Evolutionary conservation across 2,888 invertebrate genomes (phyloP).

Genomic region (Zhengitettix transpicula): DNA sequence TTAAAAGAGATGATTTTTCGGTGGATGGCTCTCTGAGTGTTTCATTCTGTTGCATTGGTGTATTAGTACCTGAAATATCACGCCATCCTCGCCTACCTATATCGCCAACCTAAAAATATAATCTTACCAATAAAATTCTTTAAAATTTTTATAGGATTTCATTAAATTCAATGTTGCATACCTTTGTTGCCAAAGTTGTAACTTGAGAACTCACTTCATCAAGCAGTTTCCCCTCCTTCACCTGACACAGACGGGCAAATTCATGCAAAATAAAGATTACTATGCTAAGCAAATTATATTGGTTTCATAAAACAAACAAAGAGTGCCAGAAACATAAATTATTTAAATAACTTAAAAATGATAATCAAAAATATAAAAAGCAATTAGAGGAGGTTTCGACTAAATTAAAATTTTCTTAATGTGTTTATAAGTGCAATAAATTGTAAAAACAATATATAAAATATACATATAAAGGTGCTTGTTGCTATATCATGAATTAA

Average conservation of each 20-base stretch:
- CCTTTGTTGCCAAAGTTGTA: constrained; percentile 45
- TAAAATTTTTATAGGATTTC: neutral
- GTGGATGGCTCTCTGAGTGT: constrained; percentile 21
- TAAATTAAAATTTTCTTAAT: too few relatives aligned
- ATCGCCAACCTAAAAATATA: constrained; percentile 38
- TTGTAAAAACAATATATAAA: too few relatives aligned
- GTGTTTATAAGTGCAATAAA: too few relatives aligned
- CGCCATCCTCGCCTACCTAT: constrained; percentile 50
- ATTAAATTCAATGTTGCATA: constrained; percentile 19
- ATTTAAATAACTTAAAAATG: too few relatives aligned
- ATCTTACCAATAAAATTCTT: neutral
- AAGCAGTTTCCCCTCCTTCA: constrained; percentile 50
- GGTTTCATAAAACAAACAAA: too few relatives aligned
- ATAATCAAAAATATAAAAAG: too few relatives aligned
- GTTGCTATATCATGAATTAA: too few relatives aligned
- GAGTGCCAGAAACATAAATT: too few relatives aligned
- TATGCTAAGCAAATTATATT: neutral
- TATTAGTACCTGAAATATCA: constrained; percentile 33
- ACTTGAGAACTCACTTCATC: constrained; percentile 47
- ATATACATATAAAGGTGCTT: too few relatives aligned
- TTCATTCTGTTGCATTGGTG: constrained; percentile 13
- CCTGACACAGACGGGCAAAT: constrained; percentile 32
- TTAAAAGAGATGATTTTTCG: constrained; percentile 29
- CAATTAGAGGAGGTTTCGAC: too few relatives aligned
- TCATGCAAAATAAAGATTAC: constrained; percentile 6